These are phyloP conservation scores for Poeciliopsis presidionis DNA, from an alignment of 2,797 vertebrate genomes.

Conservation along the genomic window DNA sequence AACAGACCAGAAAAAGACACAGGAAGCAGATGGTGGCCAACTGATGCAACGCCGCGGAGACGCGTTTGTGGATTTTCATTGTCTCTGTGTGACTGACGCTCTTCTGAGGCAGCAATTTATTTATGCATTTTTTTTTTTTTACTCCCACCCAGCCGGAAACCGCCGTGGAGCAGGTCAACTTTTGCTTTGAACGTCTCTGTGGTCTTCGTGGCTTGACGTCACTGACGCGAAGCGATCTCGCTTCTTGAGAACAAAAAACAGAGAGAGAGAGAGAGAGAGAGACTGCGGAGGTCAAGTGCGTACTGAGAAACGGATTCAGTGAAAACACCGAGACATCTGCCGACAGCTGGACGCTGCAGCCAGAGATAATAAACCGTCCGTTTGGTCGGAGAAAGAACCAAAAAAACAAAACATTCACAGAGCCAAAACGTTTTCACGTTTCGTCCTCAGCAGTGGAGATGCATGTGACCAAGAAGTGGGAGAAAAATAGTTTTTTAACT, in stretches of 20 bases:
- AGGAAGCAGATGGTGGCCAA: neutral
- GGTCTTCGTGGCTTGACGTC: neutral
- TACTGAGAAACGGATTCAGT: neutral
- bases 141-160: too few species aligned
- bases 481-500: neutral
- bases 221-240: neutral
- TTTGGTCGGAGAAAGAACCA: neutral
- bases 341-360: neutral
- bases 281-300: neutral
- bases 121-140: neutral
- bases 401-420: neutral
- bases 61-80: too few species aligned
- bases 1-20: neutral
- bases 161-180: neutral
- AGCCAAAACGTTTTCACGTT: neutral
- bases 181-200: neutral
- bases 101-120: neutral
- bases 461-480: neutral
- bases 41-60: too few species aligned
- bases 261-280: neutral
- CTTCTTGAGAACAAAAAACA: neutral
- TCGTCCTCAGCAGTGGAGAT: neutral
- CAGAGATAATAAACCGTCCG: neutral
- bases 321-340: conserved; percentile 2
- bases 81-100: neutral